Evolutionary conservation across 35 echinoderm and acorn worm genomes (phyloP).

Genomic region (Amphiura filiformis): DNA sequence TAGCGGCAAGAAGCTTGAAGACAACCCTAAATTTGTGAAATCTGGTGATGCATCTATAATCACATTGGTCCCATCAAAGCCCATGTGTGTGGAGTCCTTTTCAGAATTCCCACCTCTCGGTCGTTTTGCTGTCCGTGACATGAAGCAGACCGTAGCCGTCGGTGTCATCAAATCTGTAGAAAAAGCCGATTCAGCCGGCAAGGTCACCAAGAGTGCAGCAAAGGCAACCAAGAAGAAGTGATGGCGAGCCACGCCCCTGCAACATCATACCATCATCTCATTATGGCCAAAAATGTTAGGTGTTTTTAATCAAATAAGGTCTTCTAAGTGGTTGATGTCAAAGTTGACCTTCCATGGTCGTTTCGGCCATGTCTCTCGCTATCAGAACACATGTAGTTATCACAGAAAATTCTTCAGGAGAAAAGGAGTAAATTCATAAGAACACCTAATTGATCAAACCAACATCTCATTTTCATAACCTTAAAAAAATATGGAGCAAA

Average conservation of each 20-base stretch:
- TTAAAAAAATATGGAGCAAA: too few species aligned
- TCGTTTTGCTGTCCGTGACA: constrained; percentile 97
- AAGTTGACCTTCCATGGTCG: constrained; percentile 10
- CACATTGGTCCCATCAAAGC: constrained; percentile 63
- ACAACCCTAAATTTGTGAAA: constrained; percentile 82
- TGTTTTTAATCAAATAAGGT: not conserved
- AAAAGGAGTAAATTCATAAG: too few species aligned
- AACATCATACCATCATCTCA: not conserved
- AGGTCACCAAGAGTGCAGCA: constrained; percentile 75
- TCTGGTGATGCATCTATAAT: constrained; percentile 81
- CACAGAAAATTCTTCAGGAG: constrained; percentile 72
- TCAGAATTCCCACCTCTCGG: constrained; percentile 83
- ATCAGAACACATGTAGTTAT: not conserved
- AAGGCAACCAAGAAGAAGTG: constrained; percentile 68
- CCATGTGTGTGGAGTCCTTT: constrained; percentile 89
- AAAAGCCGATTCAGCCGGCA: constrained; percentile 28
- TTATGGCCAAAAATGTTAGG: not conserved
- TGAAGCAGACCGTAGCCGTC: constrained; percentile 97
- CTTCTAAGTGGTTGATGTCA: constrained; percentile 22
- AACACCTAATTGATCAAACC: too few species aligned
- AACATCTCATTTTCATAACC: too few species aligned
- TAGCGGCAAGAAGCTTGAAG: constrained; percentile 86
- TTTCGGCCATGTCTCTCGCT: not conserved
- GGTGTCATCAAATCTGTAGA: constrained; percentile 87
- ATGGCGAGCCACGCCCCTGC: constrained; percentile 11